Evolutionary conservation across 2,797 vertebrate species (phyloP), one percentile per base, ranked within the genome.

Genomic region (Manis javanica): DNA sequence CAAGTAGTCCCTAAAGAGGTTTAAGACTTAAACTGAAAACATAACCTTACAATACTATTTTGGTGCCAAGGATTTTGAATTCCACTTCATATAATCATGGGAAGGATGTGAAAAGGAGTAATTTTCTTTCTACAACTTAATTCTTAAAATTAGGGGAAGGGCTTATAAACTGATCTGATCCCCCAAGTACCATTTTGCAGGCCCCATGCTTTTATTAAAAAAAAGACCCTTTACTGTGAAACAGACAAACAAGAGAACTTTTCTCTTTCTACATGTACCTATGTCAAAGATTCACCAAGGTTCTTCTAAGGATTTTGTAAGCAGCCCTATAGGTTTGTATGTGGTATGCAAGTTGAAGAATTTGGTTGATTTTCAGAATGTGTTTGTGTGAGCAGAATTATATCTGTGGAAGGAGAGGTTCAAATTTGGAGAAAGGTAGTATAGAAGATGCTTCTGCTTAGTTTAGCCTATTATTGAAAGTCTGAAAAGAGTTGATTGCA

Each of bases 221-320:
- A 31, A 66, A 79, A 78, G 10, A 53, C 19, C 31, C 42, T 85
- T 92, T 84, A 66, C 39, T 85, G 19, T 90, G 46, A 96, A 95
- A 77, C 13, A 89, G 55, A 74, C 37, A 55, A 19, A 78, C 42
- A 74, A 24, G 31, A 82, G 59, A 66, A 93, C 15, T 83, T 90
- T 87, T 91, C 82, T 93, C 61, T 93, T 87, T 88, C 61, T 4
- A 9, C 18, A 4, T 90, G 69, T 94, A 72, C 85, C 24, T 68
- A 23, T 94, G 93, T 91, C 66, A 89, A 96, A 51, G 12, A 37
- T 71, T 96, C 42, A 39, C 34, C 37, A 90, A 81, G 39, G 39
- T 92, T 94, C 34, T 88, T 77, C 51, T 55, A 55, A 94, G 42
- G 63, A 75, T 82, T 96, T 95, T 95, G 21, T 89, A 84, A 49